These are phyloP conservation scores for Merops nubicus DNA, from an alignment of 2,113 vertebrate species.

Conservation along the genomic window DNA sequence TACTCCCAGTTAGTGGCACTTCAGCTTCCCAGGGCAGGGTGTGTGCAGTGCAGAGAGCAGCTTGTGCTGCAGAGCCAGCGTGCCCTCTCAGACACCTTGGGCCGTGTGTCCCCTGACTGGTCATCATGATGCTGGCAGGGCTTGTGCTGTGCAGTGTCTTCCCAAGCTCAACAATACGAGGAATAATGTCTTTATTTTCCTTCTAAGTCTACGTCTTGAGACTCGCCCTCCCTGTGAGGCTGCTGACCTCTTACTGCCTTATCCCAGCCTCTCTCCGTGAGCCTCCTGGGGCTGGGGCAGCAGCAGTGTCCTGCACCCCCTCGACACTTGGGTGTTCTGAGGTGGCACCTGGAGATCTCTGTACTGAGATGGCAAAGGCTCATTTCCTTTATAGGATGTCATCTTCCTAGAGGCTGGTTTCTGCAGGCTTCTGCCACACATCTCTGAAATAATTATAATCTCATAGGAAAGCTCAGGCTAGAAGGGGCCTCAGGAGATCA, in stretches of 20 bases:
- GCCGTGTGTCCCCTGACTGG: neutral
- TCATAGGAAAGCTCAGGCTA: rapidly evolving
- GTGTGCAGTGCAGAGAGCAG: neutral
- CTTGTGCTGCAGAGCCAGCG: neutral
- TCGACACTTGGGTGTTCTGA: rapidly evolving
- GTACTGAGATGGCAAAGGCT: neutral
- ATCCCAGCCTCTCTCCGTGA: rapidly evolving
- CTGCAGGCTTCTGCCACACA: neutral
- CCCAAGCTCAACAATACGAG: neutral
- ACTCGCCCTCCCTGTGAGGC: neutral
- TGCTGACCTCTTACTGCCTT: neutral
- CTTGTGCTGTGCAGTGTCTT: rapidly evolving
- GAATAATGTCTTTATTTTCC: rapidly evolving
- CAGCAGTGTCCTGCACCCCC: neutral
- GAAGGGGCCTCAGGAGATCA: neutral
- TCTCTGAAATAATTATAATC: neutral
- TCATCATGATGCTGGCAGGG: neutral
- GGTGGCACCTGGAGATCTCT: neutral
- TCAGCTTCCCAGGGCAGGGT: neutral
- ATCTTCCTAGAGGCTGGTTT: neutral
- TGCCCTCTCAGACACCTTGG: rapidly evolving
- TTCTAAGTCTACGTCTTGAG: neutral
- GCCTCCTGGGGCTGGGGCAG: rapidly evolving
- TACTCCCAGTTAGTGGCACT: rapidly evolving
- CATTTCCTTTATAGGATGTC: neutral